Base-by-base conservation (phyloP, 2,797 vertebrate species). In the Gephyroberyx darwinii region DNA sequence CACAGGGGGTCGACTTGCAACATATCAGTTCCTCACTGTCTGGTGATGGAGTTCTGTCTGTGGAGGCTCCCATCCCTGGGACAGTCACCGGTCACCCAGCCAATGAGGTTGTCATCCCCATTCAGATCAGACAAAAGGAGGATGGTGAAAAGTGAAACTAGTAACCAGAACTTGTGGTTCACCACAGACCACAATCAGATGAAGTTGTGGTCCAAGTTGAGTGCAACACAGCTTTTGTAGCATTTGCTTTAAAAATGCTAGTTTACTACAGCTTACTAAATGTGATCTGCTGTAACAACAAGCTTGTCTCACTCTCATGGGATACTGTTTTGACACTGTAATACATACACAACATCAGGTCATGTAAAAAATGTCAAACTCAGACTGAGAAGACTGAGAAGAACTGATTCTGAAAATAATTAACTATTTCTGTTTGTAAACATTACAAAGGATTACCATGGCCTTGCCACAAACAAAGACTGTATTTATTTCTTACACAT, bases 21-120 rank as follows among this genome's bases (percentile, higher is more conserved):
- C 90, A 92, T 78, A 91, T 94, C 83, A 91, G 83, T 37, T 92
- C 92, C 1, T 89, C 86, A 0, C 65, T 95, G 74, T 93, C 92
- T 33, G 53, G 78, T 22, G 91, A 92, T 16, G 93, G 93, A 6
- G 61, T 93, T 63, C 83, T 95, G 63, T 89, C 86, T 1, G 63
- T 95, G 10, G 92, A 94, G 56, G 91, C 92, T n/a, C 91, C 93
- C 0, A 75, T 91, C 31, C 83, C 84, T 0, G 78, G 79, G 14
- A 83, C 83, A 0, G 67, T 80, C 47, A 33, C 51, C 75, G 57
- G 72, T 5, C 47, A 71, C 12, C 50, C 80, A 0, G 37, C 51
- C 57, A 82, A 48, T 1, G 93, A 94, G 79, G 78, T 89, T 0
- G 81, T 92, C 77, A 89, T 93, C 48, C 94, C 93, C 0, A 88